Base-by-base conservation (phyloP, 2,888 invertebrate species). In the Acleris laterana region DNA sequence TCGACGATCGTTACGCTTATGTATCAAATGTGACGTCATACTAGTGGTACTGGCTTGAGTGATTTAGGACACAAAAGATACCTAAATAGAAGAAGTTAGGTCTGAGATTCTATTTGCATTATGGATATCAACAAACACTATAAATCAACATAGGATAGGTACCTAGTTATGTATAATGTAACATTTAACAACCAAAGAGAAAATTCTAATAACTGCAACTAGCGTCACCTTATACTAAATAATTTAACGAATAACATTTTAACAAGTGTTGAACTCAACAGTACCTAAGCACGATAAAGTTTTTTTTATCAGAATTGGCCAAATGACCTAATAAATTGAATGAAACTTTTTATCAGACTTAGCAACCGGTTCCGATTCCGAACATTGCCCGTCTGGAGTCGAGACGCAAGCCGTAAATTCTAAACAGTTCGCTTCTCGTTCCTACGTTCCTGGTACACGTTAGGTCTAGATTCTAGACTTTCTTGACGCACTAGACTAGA, bases 401-500 rank as follows among this genome's bases (percentile, higher is more conserved):
- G 46, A 63, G 20, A 44, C 32, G 46, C 28, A n/a, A 22, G 22
- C 16, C 32, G 53, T 51, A 57, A 56, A 25, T 49, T 22, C 55
- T 63, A 50, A 68, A 50, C 44, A 53, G 53, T 17, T 28, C 57
- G 17, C 63, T 59, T 68, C 60, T 55, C 32, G 25, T 62, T 64
- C 25, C 61, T 68, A 61, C 32, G 11, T 4, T 49, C 68, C 64
- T 68, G 68, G 64, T 68, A 68, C 64, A 5, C 38, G 60, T 61
- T 60, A 68, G 57, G 64, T 64, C 61, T 64, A 57, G 57, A 61
- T 46, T 66, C 62, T 66, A 66, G 66, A 66, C 66, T 66, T 61
- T 66, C 66, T 66, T 62, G 66, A 52, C 66, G 65, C 65, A 56
- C 64, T 60, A 55, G 64, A 20, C 65, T 55, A 28, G 19, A 20